Base-by-base conservation (phyloP, 2,797 vertebrate species). In the Spinibarbus caldwelli region DNA sequence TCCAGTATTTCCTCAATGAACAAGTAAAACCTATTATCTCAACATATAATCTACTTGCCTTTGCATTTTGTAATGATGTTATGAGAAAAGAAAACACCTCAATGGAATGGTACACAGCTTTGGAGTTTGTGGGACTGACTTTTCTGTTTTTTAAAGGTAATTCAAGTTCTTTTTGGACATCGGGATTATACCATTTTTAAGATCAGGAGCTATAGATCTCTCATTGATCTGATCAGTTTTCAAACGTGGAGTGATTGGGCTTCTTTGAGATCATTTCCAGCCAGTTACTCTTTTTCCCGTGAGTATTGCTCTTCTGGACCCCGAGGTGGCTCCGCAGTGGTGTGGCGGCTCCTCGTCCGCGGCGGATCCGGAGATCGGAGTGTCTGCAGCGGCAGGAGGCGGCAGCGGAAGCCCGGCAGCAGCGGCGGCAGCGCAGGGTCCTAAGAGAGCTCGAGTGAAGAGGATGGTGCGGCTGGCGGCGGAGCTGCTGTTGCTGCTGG, bases 281-380 rank as follows among this genome's bases (percentile, higher is more conserved):
- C 0, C 38, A 29, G 47, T 52, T 29, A 54, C 41, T 80, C 38
- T 84, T 81, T 78, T 80, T 84, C 82, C 47, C 41, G 23, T 80
- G 77, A 72, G 54, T 80, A 73, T 88, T 91, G 93, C 93, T 90
- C 84, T 87, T 82, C 86, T 92, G 85, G 94, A 94, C 90, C 96
- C 96, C 96, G 97, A 96, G 92, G 97, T 97, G 97, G 97, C 97
- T 97, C 96, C 96, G 91, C 95, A 94, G 96, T 96, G 97, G 95
- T 96, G 96, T 94, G 93, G 94, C 94, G 94, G 92, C 95, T 93
- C 94, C 95, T 93, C 94, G 94, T 93, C 95, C 95, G 91, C 95
- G 95, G 93, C 95, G 92, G 96, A 96, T 94, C 93, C 94, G 89
- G 96, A 96, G 93, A 95, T 95, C 91, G 95, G 94, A 93, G 95